These are phyloP conservation scores for Lateolabrax maculatus DNA, from an alignment of 2,797 vertebrate genomes.

Conservation along the genomic window DNA sequence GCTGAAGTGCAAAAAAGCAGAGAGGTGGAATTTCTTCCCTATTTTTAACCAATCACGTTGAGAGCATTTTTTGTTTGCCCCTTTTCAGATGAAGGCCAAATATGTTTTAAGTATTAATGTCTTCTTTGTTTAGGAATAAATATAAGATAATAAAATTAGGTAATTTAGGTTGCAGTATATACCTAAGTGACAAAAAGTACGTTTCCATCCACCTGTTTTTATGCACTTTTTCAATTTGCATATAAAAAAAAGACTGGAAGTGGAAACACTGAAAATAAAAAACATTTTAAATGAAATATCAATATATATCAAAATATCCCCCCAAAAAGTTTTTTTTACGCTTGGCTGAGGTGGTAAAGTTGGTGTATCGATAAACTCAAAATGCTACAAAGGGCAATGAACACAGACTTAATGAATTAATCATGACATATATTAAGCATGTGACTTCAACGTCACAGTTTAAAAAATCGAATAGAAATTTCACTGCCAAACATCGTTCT, in stretches of 20 bases:
- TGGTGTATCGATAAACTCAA: not conserved
- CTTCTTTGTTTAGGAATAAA: not conserved
- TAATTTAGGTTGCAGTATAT: not conserved
- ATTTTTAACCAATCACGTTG: conserved; percentile 8
- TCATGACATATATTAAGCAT: too few species aligned
- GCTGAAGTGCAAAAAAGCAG: conserved; percentile 20
- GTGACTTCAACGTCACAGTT: not conserved
- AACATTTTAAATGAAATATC: too few species aligned
- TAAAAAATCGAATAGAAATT: too few species aligned
- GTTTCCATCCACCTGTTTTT: not conserved
- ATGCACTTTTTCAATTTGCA: not conserved
- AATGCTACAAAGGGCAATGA: not conserved
- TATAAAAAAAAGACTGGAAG: too few species aligned
- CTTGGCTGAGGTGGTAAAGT: not conserved
- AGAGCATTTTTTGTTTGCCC: not conserved
- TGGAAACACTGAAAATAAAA: too few species aligned
- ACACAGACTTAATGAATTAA: not conserved
- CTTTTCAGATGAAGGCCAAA: not conserved
- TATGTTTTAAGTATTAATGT: not conserved
- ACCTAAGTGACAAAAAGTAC: not conserved
- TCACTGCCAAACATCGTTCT: too few species aligned
- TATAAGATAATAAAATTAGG: too few species aligned
- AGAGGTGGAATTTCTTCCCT: conserved; percentile 25
- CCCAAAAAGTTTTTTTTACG: not conserved
- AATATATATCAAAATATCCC: too few species aligned